phyloP scores from a whole-genome alignment of 2,113 vertebrate genomes.

The Pygoscelis antarcticus region DNA sequence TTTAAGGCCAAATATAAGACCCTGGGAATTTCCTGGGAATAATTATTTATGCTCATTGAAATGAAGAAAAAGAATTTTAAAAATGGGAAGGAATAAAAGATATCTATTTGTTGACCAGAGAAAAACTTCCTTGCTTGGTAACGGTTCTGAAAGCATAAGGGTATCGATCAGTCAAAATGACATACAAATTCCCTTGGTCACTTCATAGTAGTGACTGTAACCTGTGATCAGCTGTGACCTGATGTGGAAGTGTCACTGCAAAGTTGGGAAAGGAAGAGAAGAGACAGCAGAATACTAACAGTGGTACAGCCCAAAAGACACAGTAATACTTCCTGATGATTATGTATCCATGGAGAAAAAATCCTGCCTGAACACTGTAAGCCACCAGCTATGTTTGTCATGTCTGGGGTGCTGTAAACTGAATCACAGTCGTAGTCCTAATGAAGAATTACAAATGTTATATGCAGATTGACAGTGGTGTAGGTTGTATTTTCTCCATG shows the following conservation, averaged over 20 bases:
- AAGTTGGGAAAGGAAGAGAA: background rate
- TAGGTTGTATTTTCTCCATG: rapidly evolving
- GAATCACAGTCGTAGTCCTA: background rate
- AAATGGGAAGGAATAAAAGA: rapidly evolving
- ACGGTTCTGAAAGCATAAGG: background rate
- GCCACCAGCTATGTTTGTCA: rapidly evolving
- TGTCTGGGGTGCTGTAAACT: background rate
- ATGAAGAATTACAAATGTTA: background rate
- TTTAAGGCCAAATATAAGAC: background rate
- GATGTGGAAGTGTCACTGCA: background rate
- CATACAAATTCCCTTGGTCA: background rate
- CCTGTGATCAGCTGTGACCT: background rate
- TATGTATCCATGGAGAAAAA: background rate
- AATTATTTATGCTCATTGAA: background rate
- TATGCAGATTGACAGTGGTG: background rate
- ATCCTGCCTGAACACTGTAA: background rate
- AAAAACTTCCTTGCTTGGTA: background rate
- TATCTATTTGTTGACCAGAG: background rate
- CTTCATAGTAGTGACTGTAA: background rate
- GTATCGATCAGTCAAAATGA: background rate
- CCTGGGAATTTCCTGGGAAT: background rate
- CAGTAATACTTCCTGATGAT: background rate
- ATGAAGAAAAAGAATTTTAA: background rate
- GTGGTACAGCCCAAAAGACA: background rate
- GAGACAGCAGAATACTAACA: background rate